Base-by-base conservation (phyloP, 1,140 invertebrate genomes). In the Ctenoplectra terminalis region DNA sequence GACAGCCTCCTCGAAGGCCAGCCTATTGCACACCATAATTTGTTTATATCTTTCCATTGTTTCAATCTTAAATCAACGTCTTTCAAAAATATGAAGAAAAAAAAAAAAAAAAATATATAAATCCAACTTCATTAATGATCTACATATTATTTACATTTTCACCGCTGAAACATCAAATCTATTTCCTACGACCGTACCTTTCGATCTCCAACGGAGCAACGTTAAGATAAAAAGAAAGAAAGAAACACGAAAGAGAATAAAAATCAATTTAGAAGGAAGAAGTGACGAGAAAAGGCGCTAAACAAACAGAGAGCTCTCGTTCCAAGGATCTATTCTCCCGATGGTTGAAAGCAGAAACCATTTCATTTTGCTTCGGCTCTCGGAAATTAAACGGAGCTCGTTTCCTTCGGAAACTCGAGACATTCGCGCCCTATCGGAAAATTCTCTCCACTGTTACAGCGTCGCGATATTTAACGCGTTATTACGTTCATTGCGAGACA, bases 321-420 rank as follows among this genome's bases (percentile, higher is more conserved):
- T 23, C 6, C 11, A 6, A n/a, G 66, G 3, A 5, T 43, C 15
- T 13, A n/a, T 1, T 13, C 0, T 0, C 15, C 15, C n/a, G 17
- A 46, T n/a, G 13, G 4, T 0, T 11, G 11, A 34, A 11, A 34
- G 20, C 8, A n/a, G 48, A 2, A 26, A 23, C 6, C 37, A 40
- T 52, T 17, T 69, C 48, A 17, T 54, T 80, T 85, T 64, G 29
- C 56, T 31, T 15, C 6, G 77, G 69, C 71, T 71, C 67, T 75
- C 76, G 77, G 71, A 75, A 37, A 84, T 69, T 60, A 80, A 85
- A 85, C 73, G 82, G 64, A 74, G 43, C 74, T 63, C 78, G 67
- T 74, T 84, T 69, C 63, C 54, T 46, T 66, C 29, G 34, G 29
- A 56, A 31, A 2, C 20, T 3, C 7, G 40, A 50, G 11, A 46